Evolutionary conservation across 1,140 invertebrate species (phyloP).

Genomic region (Drosophila arawakana): DNA sequence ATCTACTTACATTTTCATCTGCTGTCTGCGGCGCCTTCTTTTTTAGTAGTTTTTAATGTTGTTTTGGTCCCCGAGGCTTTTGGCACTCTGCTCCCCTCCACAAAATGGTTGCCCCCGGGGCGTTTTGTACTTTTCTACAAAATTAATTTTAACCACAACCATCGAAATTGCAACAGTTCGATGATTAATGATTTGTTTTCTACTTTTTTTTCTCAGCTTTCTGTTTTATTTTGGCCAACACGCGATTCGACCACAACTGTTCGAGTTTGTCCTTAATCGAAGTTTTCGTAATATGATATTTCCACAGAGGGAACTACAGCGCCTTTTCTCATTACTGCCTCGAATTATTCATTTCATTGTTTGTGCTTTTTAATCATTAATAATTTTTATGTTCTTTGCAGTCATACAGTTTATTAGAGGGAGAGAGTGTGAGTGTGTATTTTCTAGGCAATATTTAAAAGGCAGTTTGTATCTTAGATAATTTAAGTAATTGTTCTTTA

Average conservation of each 20-base stretch:
- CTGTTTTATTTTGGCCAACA: constrained; percentile 26
- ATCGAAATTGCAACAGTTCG: constrained; percentile 74
- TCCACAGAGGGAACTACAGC: not conserved
- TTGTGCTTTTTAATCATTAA: constrained; percentile 62
- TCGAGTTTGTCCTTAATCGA: constrained; percentile 25
- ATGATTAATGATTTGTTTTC: constrained; percentile 73
- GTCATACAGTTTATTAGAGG: not conserved
- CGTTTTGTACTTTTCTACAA: constrained; percentile 64
- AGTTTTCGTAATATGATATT: constrained; percentile 63
- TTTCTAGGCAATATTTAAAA: too few species aligned
- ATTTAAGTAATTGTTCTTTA: too few species aligned
- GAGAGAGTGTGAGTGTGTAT: too few species aligned
- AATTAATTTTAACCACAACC: constrained; percentile 81
- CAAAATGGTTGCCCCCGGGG: constrained; percentile 35
- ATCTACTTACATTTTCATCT: constrained; percentile 12
- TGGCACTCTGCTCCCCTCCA: not conserved
- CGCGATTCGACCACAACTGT: constrained; percentile 52
- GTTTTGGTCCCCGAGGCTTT: constrained; percentile 69
- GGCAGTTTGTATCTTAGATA: too few species aligned
- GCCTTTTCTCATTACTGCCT: constrained; percentile 45
- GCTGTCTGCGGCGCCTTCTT: constrained; percentile 44
- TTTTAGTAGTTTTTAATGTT: constrained; percentile 83
- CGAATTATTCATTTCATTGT: constrained; percentile 73
- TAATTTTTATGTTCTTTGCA: constrained; percentile 67
- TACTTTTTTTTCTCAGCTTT: not conserved